Base-by-base conservation (phyloP, 2,888 invertebrate genomes). In the Mayetiola destructor region DNA sequence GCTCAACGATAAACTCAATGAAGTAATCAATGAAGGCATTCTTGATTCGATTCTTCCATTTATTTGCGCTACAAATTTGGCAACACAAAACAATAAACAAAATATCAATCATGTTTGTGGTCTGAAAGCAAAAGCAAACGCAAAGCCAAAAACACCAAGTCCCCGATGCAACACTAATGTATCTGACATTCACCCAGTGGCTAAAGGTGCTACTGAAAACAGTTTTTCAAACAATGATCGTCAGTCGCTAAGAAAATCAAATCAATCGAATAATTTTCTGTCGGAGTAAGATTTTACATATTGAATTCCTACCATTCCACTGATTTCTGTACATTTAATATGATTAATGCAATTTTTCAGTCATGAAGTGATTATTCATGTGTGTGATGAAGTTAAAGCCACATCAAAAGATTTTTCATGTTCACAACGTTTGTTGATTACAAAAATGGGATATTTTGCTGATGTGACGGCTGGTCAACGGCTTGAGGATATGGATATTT, bases 391-490 rank as follows among this genome's bases (percentile, higher is more conserved):
- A 73, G 85, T 89, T 1, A 92, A 93, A 70, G 88, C 86, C 57
- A 75, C 86, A 58, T 90, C 88, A 62, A 85, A 87, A 66, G 91
- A 93, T 69, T 96, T 95, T 69, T 77, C 81, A 56, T 95, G 95
- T 66, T 84, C 89, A 0, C 88, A 93, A 68, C 85, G 84, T 64
- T 73, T 94, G 56, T 76, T 95, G 16, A 81, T 93, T 0, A 81
- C 84, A 57, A 91, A 94, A 74, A 95, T 95, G 93, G 90, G 90
- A 12, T 96, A 95, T 68, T 96, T 95, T 71, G 89, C 89, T 10
- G 88, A 89, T 66, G 88, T 91, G 3, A 88, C 88, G 0, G 81
- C 84, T 16, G 88, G 81, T 65, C 88, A 89, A 67, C 78, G 82
- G 58, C 71, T 90, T 8, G 86, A 88, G 66, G 93, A 94, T 65